phyloP scores from a whole-genome alignment of 2,113 vertebrate genomes.

The Kryptolebias marmoratus region DNA sequence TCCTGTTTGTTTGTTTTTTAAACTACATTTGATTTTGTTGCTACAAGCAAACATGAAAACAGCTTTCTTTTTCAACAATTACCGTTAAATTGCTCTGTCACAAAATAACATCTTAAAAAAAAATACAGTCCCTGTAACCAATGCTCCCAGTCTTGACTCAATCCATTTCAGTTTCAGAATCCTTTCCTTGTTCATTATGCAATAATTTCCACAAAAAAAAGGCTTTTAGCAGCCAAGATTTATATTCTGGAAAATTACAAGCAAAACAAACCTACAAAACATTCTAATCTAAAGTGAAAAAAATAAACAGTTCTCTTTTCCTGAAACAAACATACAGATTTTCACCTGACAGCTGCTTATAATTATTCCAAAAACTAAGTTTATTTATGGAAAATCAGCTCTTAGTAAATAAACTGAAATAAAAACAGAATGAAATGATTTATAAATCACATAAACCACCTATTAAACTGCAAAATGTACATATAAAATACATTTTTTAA shows the following conservation, averaged over 20 bases:
- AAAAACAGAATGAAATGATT: not conserved
- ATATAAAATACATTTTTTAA: no score
- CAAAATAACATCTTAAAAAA: constrained; percentile 33
- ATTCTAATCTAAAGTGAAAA: constrained; percentile 17
- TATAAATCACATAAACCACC: not conserved
- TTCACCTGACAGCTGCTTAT: not conserved
- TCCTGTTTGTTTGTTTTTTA: not conserved
- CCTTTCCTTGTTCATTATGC: constrained; percentile 29
- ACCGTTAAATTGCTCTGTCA: constrained; percentile 39
- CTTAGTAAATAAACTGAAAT: not conserved
- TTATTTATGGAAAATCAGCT: constrained; percentile 2
- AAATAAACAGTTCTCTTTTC: not conserved
- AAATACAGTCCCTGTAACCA: constrained; percentile 26
- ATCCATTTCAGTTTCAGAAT: constrained; percentile 36
- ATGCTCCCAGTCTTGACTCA: constrained; percentile 4
- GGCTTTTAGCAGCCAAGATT: constrained; percentile 33
- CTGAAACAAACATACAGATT: constrained; percentile 28
- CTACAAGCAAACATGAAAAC: constrained; percentile 19
- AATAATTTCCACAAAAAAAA: constrained; percentile 45
- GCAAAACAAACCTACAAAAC: not conserved
- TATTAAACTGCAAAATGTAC: not conserved
- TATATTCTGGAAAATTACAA: constrained; percentile 19
- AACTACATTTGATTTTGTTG: constrained; percentile 10
- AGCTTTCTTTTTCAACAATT: constrained; percentile 25
- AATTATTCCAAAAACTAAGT: not conserved